These are phyloP conservation scores for Nematostella vectensis DNA, from an alignment of 92 coral and sea anemone genomes.

Conservation along the genomic window DNA sequence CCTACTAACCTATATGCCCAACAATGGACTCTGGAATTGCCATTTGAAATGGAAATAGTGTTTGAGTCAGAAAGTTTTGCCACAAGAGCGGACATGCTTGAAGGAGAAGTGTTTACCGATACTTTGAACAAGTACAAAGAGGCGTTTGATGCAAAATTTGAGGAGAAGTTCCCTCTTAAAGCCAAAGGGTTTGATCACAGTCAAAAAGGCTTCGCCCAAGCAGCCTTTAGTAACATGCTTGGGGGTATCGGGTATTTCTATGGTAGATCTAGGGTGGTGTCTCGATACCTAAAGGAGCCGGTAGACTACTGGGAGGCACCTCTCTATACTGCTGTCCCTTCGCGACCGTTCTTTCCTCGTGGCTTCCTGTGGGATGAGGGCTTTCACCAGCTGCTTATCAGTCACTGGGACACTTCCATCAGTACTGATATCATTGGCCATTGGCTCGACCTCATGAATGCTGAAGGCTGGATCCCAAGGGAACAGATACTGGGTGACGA, in stretches of 20 bases:
- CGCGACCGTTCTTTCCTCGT: conserved; percentile 92
- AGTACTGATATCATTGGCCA: conserved; percentile 95
- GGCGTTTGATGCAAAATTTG: conserved; percentile 75
- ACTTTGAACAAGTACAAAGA: conserved; percentile 46
- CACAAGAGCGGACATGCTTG: conserved; percentile 37
- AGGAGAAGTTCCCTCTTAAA: conserved; percentile 70
- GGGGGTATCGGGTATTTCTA: conserved; percentile 95
- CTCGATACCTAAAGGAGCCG: conserved; percentile 71
- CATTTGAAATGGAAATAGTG: conserved; percentile 75
- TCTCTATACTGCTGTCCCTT: conserved; percentile 91
- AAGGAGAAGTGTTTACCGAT: conserved; percentile 58
- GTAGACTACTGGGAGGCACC: conserved; percentile 92
- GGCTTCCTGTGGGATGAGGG: conserved; percentile 99
- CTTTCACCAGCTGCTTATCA: conserved; percentile 89
- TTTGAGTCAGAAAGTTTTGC: conserved; percentile 77
- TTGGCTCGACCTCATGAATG: conserved; percentile 95
- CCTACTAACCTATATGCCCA: conserved; percentile 70
- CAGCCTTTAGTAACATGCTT: conserved; percentile 78
- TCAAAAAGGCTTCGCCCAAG: conserved; percentile 77
- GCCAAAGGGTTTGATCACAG: conserved; percentile 61
- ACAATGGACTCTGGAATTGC: conserved; percentile 77
- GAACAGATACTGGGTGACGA: conserved; percentile 98
- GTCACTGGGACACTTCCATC: conserved; percentile 91
- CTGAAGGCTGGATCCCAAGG: conserved; percentile 96
- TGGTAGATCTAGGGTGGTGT: conserved; percentile 82